phyloP scores from a whole-genome alignment of 1,140 invertebrate species.

The Carcinoscorpius rotundicauda region DNA sequence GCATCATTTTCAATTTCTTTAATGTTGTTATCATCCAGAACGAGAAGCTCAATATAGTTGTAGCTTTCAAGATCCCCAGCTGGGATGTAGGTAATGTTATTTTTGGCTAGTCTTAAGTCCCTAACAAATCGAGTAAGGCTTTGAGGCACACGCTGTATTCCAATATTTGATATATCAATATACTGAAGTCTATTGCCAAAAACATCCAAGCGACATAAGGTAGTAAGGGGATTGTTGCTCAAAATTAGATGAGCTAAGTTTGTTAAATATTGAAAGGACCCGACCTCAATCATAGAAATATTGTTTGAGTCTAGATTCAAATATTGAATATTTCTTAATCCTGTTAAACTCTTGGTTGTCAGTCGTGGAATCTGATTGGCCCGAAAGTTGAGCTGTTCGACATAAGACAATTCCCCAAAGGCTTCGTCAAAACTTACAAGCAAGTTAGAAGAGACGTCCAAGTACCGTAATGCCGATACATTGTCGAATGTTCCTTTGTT shows the following conservation, averaged over 20 bases:
- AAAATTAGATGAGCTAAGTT: slow-evolving; percentile 62
- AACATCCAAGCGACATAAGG: slow-evolving; percentile 28
- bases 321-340: slow-evolving; percentile 45
- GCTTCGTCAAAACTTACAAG: slow-evolving; percentile 31
- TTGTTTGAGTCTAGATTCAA: slow-evolving; percentile 67
- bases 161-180: slow-evolving; percentile 61
- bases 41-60: slow-evolving; percentile 61
- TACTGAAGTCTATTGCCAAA: slow-evolving; percentile 57
- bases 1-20: slow-evolving; percentile 69
- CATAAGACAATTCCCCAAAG: slow-evolving; percentile 33
- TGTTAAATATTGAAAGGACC: slow-evolving; percentile 55
- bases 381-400: slow-evolving; percentile 56
- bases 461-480: slow-evolving; percentile 30
- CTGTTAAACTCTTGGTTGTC: slow-evolving; percentile 42
- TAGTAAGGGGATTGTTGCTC: slow-evolving; percentile 29
- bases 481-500: slow-evolving; percentile 36
- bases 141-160: slow-evolving; percentile 62
- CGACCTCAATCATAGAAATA: slow-evolving; percentile 51
- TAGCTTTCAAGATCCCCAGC: slow-evolving; percentile 82
- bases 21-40: slow-evolving; percentile 65
- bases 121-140: slow-evolving; percentile 69
- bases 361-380: slow-evolving; percentile 49
- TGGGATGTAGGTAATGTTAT: slow-evolving; percentile 54
- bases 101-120: slow-evolving; percentile 60
- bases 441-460: slow-evolving; percentile 37